phyloP scores from a whole-genome alignment of 2,888 invertebrate species.

The Aphodius granarius region DNA sequence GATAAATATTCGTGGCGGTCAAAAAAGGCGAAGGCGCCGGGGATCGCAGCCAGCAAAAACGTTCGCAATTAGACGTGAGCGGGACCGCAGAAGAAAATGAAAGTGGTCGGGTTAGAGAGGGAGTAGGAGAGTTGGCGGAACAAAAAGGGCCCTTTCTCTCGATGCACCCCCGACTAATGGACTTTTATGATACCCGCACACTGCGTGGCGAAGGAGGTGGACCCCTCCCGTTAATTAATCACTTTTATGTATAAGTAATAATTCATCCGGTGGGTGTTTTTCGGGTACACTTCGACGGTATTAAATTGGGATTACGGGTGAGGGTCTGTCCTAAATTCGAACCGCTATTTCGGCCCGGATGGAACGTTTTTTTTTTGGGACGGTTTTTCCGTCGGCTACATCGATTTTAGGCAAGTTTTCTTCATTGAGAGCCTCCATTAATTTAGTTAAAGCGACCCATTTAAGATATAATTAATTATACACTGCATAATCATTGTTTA shows the following conservation, averaged over 20 bases:
- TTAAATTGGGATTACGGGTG: neutral
- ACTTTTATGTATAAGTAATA: conserved; percentile 15
- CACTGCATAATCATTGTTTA: neutral
- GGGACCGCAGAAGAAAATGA: conserved; percentile 7
- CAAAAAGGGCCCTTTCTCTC: conserved; percentile 6
- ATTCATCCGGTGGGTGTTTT: conserved; percentile 2
- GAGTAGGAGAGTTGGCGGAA: neutral
- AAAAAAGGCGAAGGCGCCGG: conserved; percentile 9
- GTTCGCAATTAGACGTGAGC: conserved; percentile 6
- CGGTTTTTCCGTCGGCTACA: neutral
- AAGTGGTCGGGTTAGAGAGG: conserved; percentile 6
- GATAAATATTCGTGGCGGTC: neutral
- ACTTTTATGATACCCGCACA: conserved; percentile 9
- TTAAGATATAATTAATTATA: neutral
- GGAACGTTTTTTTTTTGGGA: neutral
- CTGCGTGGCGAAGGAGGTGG: conserved; percentile 2
- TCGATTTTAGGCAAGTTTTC: neutral
- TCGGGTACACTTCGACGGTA: neutral
- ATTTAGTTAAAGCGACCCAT: neutral
- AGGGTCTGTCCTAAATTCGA: neutral
- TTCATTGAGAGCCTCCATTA: neutral
- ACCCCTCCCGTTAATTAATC: conserved; percentile 3
- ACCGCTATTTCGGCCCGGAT: neutral
- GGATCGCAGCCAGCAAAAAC: conserved; percentile 3
- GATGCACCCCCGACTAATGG: conserved; percentile 8